These are phyloP conservation scores for Gasterosteus aculeatus DNA, from an alignment of 2,113 vertebrate species.

Conservation along the genomic window DNA sequence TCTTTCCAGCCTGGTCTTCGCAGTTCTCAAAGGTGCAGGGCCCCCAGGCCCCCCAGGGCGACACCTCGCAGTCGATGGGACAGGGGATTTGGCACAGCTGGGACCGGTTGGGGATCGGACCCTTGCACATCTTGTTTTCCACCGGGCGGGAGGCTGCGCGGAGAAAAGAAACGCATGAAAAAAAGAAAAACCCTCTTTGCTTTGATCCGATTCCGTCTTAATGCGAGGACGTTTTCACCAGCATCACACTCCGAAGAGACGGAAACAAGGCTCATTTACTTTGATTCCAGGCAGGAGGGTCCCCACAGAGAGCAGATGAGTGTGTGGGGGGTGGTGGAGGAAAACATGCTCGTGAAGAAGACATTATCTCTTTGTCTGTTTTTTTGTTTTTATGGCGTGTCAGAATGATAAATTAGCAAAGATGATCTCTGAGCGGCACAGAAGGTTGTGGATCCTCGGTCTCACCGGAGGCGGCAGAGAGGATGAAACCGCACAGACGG, in stretches of 20 bases:
- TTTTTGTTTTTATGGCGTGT: conserved; percentile 62
- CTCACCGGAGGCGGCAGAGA: conserved; percentile 31
- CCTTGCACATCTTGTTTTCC: conserved; percentile 85
- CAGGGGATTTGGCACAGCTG: conserved; percentile 94
- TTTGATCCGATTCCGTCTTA: conserved; percentile 30
- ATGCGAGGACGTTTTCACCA: conserved; percentile 5
- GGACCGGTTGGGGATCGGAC: conserved; percentile 86
- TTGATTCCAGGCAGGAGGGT: conserved; percentile 40
- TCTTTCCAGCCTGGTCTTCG: conserved; percentile 90
- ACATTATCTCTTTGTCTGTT: conserved; percentile 62
- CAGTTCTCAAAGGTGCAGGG: conserved; percentile 97
- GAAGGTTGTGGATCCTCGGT: conserved; percentile 44
- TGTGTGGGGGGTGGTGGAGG: not conserved
- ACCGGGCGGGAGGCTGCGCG: conserved; percentile 89
- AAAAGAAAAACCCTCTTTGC: conserved; percentile 6
- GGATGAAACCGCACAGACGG: conserved; percentile 27
- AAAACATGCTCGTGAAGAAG: conserved; percentile 28
- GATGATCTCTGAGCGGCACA: conserved; percentile 57
- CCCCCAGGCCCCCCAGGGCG: conserved; percentile 94
- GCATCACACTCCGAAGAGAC: conserved; percentile 2
- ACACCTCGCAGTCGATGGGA: conserved; percentile 92
- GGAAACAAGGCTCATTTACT: conserved; percentile 28
- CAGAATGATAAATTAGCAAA: conserved; percentile 69
- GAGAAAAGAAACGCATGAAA: not conserved
- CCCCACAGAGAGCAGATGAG: conserved; percentile 37